These are phyloP conservation scores for Palythoa caribaeorum DNA, from an alignment of 92 coral and sea anemone species.

Conservation along the genomic window DNA sequence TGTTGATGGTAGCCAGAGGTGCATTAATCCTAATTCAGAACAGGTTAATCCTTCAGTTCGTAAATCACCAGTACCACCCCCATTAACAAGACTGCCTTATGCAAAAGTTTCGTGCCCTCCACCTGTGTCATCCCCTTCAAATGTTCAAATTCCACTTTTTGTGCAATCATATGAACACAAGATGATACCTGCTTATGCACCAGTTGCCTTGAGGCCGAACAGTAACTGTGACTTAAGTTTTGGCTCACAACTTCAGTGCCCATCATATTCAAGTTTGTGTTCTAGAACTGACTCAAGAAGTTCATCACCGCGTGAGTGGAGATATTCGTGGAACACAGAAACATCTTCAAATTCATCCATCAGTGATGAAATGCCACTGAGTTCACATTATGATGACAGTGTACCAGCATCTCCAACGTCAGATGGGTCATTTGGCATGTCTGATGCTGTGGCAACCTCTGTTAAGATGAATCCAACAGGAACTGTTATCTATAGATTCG, in stretches of 20 bases:
- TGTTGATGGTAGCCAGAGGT: slow-evolving; percentile 5
- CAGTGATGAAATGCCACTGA: slow-evolving; percentile 91
- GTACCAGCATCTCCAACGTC: slow-evolving; percentile 89
- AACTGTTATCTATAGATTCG: slow-evolving; percentile 79
- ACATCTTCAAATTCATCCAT: slow-evolving; percentile 88
- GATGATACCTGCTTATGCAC: slow-evolving; percentile 81
- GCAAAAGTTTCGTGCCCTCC: slow-evolving; percentile 41
- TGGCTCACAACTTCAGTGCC: slow-evolving; percentile 43
- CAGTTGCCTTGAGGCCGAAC: slow-evolving; percentile 66
- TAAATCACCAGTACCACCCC: slow-evolving; percentile 31
- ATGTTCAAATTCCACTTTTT: slow-evolving; percentile 63
- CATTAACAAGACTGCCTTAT: slow-evolving; percentile 22
- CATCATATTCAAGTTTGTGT: slow-evolving; percentile 35
- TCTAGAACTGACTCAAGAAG: slow-evolving; percentile 49
- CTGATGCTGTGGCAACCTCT: slow-evolving; percentile 72
- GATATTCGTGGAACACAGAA: slow-evolving; percentile 91
- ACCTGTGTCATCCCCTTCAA: slow-evolving; percentile 52
- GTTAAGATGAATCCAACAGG: slow-evolving; percentile 72
- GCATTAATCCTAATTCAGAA: slow-evolving; percentile 12
- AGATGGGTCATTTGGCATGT: slow-evolving; percentile 70
- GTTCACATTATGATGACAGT: slow-evolving; percentile 74
- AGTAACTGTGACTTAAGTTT: slow-evolving; percentile 63
- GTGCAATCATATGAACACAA: slow-evolving; percentile 75
- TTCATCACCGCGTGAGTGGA: slow-evolving; percentile 74
- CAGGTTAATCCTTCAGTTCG: slow-evolving; percentile 25